Evolutionary conservation across 92 coral and sea anemone species (phyloP), one percentile per base, ranked within the genome.

Genomic region (Zoanthus sansibaricus): DNA sequence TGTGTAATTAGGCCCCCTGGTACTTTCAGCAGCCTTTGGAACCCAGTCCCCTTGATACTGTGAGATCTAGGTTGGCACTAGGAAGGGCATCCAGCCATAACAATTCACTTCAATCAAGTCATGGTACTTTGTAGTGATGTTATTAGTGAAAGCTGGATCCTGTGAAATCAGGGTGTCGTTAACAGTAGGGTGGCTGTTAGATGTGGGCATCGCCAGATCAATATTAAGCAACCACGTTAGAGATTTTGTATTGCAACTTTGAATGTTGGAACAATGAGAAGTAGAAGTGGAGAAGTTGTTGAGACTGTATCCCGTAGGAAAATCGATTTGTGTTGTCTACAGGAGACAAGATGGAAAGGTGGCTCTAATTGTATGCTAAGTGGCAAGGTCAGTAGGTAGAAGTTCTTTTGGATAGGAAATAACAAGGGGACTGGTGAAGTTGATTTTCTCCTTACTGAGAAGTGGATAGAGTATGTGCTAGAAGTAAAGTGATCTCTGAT

Each of bases 391-490:
- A 54, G 61, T 20, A 61, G 71, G 77, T 87, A 77, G 25, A 78
- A 78, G 76, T 64, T 87, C 21, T 87, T 87, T 62, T 87, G 86
- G 90, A 64, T 87, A 4, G 86, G 86, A 20, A 87, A 77, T 87
- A 42, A 72, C 15, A 67, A 68, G 58, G 79, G 77, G 9, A 68
- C 37, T 54, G 56, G 87, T 52, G 90, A 86, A 18, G 90, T 87
- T 54, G 86, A 71, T 76, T 8, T 87, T 11, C 72, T 59, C 42
- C 79, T 87, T 16, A 76, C 87, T 64, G 82, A 80, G 33, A 31
- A 67, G 78, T 87, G 90, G 90, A 32, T 87, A 45, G 82, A 73
- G 17, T 20, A 72, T 49, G 87, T 87, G 32, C 42, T 80, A 16
- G 79, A 87, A 59, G 66, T 59, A 59, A 59, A 59, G 66, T 32